phyloP scores from a whole-genome alignment of 2,113 vertebrate species.

The Peromyscus californicus region DNA sequence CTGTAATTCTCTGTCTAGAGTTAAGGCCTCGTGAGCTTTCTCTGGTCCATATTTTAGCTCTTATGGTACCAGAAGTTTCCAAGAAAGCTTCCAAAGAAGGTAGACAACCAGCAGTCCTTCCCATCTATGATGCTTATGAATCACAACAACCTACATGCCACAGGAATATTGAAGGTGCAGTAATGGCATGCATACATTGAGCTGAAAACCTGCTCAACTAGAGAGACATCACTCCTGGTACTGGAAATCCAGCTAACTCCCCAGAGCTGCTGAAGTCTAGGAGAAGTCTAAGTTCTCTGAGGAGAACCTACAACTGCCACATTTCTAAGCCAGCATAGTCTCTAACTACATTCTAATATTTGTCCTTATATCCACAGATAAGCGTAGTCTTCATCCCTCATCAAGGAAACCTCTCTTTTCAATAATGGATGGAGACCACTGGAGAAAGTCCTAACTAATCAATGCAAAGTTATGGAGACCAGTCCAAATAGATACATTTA shows the following conservation, averaged over 20 bases:
- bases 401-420: neutral
- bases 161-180: neutral
- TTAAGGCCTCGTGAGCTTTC: neutral
- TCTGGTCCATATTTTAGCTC: neutral
- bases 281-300: neutral
- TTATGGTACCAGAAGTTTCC: neutral
- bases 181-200: neutral
- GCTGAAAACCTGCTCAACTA: neutral
- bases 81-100: neutral
- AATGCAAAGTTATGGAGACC: neutral
- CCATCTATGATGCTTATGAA: neutral
- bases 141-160: neutral
- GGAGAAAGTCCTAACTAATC: neutral
- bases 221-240: neutral
- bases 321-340: neutral
- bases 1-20: neutral
- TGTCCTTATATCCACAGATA: neutral
- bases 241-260: neutral
- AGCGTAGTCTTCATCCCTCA: neutral
- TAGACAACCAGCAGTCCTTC: neutral
- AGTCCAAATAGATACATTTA: neutral
- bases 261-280: neutral
- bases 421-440: neutral
- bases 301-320: neutral
- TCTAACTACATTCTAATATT: no score